phyloP scores from a whole-genome alignment of 2,113 vertebrate genomes.

The Thalassoma bifasciatum region DNA sequence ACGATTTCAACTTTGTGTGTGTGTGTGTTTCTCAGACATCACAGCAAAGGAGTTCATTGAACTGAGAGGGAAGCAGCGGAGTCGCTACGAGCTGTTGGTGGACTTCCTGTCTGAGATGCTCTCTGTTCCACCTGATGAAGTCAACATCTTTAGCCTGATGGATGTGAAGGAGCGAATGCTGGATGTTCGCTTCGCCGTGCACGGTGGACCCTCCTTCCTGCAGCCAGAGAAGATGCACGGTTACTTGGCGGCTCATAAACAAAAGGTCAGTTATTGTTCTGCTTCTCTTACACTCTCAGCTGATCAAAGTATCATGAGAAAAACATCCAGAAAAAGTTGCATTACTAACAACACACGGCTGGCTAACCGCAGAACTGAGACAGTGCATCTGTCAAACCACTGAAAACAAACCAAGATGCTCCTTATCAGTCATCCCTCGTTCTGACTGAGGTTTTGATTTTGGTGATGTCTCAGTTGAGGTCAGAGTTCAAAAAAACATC shows the following conservation, averaged over 20 bases:
- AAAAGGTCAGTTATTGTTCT: conserved; percentile 75
- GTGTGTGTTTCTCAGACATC: conserved; percentile 76
- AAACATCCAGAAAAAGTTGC: not conserved
- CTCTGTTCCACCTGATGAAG: conserved; percentile 72
- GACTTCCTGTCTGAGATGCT: conserved; percentile 86
- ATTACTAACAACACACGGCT: not conserved
- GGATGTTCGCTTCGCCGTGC: conserved; percentile 84
- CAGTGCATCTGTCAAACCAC: no score
- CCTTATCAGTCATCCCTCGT: not conserved
- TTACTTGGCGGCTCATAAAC: conserved; percentile 85
- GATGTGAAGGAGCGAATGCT: conserved; percentile 79
- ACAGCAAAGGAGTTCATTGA: conserved; percentile 87
- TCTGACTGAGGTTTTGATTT: conserved; percentile 1
- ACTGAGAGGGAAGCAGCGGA: conserved; percentile 75
- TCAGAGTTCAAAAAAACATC: conserved; percentile 12
- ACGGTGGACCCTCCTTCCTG: conserved; percentile 70
- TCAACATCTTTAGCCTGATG: conserved; percentile 84
- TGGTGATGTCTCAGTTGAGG: conserved; percentile 18
- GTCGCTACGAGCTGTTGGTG: conserved; percentile 80
- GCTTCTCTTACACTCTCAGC: not conserved
- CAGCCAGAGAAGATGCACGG: conserved; percentile 86
- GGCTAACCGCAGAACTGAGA: no score
- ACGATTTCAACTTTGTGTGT: conserved; percentile 3
- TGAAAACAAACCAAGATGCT: no score
- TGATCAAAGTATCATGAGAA: not conserved